These are phyloP conservation scores for Tinamus guttatus DNA, from an alignment of 2,113 vertebrate genomes.

Conservation along the genomic window DNA sequence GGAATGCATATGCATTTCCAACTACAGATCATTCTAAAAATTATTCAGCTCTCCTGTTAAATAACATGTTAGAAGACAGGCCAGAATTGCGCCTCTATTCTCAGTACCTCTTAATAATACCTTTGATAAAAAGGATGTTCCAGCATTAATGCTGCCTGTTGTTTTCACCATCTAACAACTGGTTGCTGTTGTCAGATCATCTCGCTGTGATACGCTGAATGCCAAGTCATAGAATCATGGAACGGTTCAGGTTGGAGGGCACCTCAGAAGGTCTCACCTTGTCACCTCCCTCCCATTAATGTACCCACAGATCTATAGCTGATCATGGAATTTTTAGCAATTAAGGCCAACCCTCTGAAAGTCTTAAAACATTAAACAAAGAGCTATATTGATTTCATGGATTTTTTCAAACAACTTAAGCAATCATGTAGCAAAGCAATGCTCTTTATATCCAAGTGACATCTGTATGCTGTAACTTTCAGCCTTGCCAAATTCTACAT, in stretches of 20 bases:
- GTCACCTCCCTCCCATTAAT: neutral
- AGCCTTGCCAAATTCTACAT: neutral
- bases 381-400: neutral
- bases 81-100: neutral
- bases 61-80: neutral
- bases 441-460: neutral
- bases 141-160: neutral
- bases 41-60: neutral
- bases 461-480: neutral
- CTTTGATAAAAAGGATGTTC: neutral
- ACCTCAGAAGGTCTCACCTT: neutral
- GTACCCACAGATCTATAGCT: neutral
- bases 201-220: neutral
- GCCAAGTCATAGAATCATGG: neutral
- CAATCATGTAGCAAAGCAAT: neutral
- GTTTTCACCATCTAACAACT: neutral
- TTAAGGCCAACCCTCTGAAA: neutral
- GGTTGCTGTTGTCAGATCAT: neutral
- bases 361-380: neutral
- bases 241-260: neutral
- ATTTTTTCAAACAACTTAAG: neutral
- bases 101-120: neutral
- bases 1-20: neutral
- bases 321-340: neutral
- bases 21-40: neutral